Conservation (phyloP, 2,797 vertebrate species). For the Masticophis lateralis region DNA sequence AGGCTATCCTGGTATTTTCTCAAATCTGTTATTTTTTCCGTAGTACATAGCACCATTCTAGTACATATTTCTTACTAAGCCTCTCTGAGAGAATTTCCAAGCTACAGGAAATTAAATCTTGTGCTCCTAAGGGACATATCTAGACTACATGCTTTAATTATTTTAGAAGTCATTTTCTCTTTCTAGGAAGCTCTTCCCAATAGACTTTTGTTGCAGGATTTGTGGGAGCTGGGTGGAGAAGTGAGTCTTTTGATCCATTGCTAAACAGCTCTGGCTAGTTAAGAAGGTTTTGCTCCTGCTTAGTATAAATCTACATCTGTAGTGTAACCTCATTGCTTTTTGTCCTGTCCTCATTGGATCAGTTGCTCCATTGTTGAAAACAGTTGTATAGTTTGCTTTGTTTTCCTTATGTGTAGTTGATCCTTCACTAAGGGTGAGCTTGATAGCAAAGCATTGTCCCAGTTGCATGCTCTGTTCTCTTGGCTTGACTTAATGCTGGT, state of each 20-base stretch:
- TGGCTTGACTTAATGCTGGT: not conserved
- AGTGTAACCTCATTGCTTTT: not conserved
- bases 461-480: not conserved
- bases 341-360: not conserved
- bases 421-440: not conserved
- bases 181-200: not conserved
- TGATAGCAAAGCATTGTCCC: not conserved
- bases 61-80: not conserved
- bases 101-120: not conserved
- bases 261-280: not conserved
- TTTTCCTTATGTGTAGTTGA: not conserved
- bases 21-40: not conserved
- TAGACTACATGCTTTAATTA: not conserved
- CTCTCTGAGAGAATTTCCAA: not conserved
- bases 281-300: not conserved
- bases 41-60: not conserved
- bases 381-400: not conserved
- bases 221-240: not conserved
- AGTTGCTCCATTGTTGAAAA: not conserved
- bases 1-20: not conserved
- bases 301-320: not conserved
- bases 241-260: not conserved
- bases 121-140: not conserved
- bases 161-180: not conserved
- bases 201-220: not conserved